Percentiles rank a stretch among this genome's conserved stretches.
Conservation (phyloP, 2,888 invertebrate genomes). For the Thelaira solivaga region DNA sequence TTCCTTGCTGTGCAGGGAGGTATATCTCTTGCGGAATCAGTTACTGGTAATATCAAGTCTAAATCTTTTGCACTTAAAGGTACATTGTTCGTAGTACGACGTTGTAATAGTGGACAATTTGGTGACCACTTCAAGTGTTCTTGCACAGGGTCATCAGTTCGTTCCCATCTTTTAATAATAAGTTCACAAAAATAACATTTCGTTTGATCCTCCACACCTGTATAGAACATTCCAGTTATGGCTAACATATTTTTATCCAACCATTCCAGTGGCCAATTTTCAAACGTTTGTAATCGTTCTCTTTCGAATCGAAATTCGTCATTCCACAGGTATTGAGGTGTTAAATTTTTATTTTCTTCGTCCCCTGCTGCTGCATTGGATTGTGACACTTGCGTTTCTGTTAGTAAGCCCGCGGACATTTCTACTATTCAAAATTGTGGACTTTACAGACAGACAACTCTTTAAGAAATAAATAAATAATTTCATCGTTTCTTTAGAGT, state of each 20-base stretch:
- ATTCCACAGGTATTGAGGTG: slow-evolving; percentile 10
- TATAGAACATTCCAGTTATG: slow-evolving; percentile 88
- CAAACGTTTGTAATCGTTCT: slow-evolving; percentile 82
- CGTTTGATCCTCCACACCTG: slow-evolving; percentile 86
- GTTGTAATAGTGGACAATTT: slow-evolving; percentile 85
- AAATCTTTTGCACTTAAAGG: slow-evolving; percentile 76
- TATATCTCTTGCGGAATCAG: slow-evolving; percentile 78
- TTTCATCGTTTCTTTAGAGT: not conserved
- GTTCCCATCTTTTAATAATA: slow-evolving; percentile 88
- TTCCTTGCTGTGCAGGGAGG: slow-evolving; percentile 28
- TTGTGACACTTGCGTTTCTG: not conserved
- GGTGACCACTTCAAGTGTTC: slow-evolving; percentile 90
- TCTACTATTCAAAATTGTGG: not conserved
- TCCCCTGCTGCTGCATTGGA: not conserved
- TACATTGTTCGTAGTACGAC: slow-evolving; percentile 80
- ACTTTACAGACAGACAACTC: not conserved
- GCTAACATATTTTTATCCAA: slow-evolving; percentile 80
- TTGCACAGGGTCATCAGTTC: slow-evolving; percentile 85
- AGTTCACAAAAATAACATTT: slow-evolving; percentile 88
- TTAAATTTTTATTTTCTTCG: not conserved
- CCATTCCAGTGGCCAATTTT: slow-evolving; percentile 82
- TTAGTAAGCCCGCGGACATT: slow-evolving; percentile 13
- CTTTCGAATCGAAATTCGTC: slow-evolving; percentile 79
- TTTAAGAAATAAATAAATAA: not conserved
- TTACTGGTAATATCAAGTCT: slow-evolving; percentile 71